Percentiles rank a stretch among this genome's conserved stretches.
Conservation (phyloP, 2,113 vertebrate species). For the Chloropsis hardwickii region DNA sequence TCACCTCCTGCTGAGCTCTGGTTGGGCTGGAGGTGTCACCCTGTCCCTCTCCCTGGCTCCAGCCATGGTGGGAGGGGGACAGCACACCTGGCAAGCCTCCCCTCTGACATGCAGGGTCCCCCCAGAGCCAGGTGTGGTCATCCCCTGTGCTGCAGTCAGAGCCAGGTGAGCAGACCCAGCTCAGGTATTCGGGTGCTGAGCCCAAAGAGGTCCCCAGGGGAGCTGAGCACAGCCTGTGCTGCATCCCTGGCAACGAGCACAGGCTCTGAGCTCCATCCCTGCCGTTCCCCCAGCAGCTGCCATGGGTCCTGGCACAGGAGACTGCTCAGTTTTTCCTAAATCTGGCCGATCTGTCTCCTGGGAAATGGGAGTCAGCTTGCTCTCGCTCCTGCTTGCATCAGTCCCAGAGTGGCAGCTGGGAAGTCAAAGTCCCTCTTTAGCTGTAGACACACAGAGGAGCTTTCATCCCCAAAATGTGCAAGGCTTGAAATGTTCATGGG, state of each 20-base stretch:
- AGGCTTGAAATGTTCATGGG: background rate
- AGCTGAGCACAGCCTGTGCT: background rate
- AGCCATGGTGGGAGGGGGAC: background rate
- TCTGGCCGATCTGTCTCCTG: background rate
- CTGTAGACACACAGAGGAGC: background rate
- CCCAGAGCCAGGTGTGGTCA: background rate
- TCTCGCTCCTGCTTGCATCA: background rate
- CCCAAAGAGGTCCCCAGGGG: background rate
- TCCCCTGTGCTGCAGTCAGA: background rate
- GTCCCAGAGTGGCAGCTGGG: background rate
- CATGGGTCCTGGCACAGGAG: slow-evolving; percentile 47
- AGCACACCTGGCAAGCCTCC: background rate
- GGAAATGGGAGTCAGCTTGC: slow-evolving; percentile 29
- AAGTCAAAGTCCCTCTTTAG: background rate
- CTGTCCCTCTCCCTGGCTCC: background rate
- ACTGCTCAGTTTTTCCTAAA: slow-evolving; percentile 42
- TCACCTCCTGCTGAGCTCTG: background rate
- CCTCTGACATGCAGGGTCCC: background rate
- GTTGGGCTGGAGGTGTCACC: background rate
- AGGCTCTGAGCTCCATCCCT: background rate
- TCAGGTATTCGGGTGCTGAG: background rate
- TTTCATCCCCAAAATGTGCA: background rate
- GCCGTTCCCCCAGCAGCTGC: slow-evolving; percentile 30
- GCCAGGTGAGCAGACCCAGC: accelerated
- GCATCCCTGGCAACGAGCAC: background rate